phyloP scores from a whole-genome alignment of 30 jellyfish, hydroid and myxozoan species.

The Aurelia coerulea region DNA sequence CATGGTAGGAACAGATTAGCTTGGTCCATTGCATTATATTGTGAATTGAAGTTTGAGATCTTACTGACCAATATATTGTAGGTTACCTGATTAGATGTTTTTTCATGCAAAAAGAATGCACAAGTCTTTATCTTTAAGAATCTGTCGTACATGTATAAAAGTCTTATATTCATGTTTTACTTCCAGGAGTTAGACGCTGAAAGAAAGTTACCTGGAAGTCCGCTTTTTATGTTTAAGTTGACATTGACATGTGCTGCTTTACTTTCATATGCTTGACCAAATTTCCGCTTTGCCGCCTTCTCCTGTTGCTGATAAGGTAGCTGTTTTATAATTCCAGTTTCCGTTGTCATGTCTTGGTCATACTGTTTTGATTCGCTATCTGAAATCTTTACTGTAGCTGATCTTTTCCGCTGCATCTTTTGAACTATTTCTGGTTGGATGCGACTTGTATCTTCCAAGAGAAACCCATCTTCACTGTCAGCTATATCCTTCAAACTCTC shows the following conservation, averaged over 20 bases:
- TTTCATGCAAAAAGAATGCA: no score
- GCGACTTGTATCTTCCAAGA: slow-evolving; percentile 18
- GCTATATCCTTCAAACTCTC: slow-evolving; percentile 16
- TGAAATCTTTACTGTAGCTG: not conserved
- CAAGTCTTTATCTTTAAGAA: no score
- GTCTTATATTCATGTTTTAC: no score
- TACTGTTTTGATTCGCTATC: not conserved
- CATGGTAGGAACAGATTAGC: no score
- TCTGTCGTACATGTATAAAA: no score
- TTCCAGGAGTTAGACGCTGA: no score
- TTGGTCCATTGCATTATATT: no score
- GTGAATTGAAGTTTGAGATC: no score
- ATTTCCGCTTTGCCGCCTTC: not conserved
- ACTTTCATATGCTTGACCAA: slow-evolving; percentile 10
- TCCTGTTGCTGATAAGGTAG: not conserved
- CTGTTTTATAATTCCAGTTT: not conserved
- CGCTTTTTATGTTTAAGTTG: not conserved
- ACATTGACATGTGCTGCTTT: slow-evolving; percentile 2
- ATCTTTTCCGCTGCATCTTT: slow-evolving; percentile 2
- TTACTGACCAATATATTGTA: no score
- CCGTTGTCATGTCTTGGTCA: not conserved
- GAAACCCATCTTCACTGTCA: slow-evolving; percentile 39
- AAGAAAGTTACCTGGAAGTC: not conserved
- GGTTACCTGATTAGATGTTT: no score
- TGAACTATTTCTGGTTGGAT: not conserved